Evolutionary conservation across 2,797 vertebrate species (phyloP).

Genomic region (Sebastes glaucus): DNA sequence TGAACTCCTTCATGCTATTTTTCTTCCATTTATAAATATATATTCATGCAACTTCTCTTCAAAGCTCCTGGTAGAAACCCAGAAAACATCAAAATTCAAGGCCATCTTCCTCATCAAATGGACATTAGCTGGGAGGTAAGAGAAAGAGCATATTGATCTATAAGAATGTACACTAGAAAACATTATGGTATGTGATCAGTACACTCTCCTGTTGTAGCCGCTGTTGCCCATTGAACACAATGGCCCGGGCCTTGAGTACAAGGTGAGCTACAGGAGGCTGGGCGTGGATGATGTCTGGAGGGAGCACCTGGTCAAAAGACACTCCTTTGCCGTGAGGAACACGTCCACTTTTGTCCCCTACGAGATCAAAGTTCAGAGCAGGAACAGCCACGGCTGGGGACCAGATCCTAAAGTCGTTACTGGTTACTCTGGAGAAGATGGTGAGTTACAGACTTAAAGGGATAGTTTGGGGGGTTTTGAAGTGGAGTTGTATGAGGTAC

Average conservation of each 20-base stretch:
- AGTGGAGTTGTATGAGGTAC: no score
- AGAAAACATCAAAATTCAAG: constrained; percentile 88
- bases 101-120: constrained; percentile 91
- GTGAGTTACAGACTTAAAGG: constrained; percentile 80
- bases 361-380: constrained; percentile 91
- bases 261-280: constrained; percentile 89
- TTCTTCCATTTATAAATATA: background rate
- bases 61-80: constrained; percentile 94
- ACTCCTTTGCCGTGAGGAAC: constrained; percentile 85
- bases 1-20: background rate
- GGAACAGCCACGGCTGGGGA: constrained; percentile 89
- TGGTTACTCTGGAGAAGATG: constrained; percentile 94
- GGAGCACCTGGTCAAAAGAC: constrained; percentile 86
- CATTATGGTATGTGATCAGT: background rate
- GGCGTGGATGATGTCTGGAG: constrained; percentile 85
- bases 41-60: constrained; percentile 35
- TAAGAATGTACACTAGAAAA: background rate
- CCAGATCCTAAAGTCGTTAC: constrained; percentile 87
- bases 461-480: no score
- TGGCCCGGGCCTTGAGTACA: constrained; percentile 92
- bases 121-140: constrained; percentile 95
- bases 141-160: background rate
- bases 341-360: constrained; percentile 92
- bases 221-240: constrained; percentile 87
- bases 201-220: constrained; percentile 79